Percentiles rank a stretch among this genome's conserved stretches.
Evolutionary conservation across 1,140 invertebrate species (phyloP).

Genomic region (Berghia stephanieae): DNA sequence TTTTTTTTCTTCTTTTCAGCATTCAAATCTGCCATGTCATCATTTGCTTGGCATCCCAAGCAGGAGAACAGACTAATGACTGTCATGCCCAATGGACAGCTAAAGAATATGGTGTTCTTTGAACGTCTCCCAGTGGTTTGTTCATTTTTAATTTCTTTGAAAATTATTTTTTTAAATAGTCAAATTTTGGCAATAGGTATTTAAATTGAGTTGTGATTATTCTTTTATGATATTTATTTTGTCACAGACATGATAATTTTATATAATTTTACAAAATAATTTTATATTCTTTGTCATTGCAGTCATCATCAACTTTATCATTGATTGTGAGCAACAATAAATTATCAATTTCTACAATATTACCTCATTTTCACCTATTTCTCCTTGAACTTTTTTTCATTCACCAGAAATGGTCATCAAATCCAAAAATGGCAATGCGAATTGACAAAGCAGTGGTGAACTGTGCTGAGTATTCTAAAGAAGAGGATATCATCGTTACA

Average conservation of each 20-base stretch:
- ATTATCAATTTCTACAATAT: background rate
- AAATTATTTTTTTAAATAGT: background rate
- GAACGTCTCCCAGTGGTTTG: conserved; percentile 80
- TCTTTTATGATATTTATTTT: background rate
- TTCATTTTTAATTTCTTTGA: conserved; percentile 10
- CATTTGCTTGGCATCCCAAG: conserved; percentile 85
- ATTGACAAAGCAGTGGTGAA: conserved; percentile 43
- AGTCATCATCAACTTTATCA: background rate
- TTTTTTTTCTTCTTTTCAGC: conserved; percentile 46
- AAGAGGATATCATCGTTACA: conserved; percentile 77
- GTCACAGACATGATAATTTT: background rate
- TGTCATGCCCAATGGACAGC: conserved; percentile 71
- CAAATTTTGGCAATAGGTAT: background rate
- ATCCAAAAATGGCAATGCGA: conserved; percentile 45
- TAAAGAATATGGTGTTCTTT: conserved; percentile 79
- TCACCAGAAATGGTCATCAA: conserved; percentile 52
- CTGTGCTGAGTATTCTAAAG: conserved; percentile 18
- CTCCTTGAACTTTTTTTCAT: background rate
- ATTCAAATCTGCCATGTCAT: conserved; percentile 68
- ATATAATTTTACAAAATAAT: background rate
- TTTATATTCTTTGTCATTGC: background rate
- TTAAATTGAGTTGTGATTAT: background rate
- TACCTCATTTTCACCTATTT: background rate
- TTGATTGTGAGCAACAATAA: background rate
- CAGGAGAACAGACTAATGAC: conserved; percentile 81